phyloP scores from a whole-genome alignment of 2,797 vertebrate species.

The Chlorospingus semifuscus region DNA sequence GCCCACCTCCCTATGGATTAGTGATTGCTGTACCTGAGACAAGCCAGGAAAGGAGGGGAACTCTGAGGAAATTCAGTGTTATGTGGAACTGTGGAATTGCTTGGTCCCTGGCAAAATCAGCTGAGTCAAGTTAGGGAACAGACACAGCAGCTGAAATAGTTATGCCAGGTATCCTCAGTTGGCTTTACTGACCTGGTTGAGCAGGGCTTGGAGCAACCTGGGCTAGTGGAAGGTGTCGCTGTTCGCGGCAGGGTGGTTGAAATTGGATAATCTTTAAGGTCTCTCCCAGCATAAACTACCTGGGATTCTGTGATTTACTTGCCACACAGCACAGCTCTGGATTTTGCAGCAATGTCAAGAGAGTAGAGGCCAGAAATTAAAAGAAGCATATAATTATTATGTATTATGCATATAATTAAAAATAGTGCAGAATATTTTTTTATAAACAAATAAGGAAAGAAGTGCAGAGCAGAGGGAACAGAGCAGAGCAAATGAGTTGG shows the following conservation, averaged over 20 bases:
- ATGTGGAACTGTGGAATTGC: background rate
- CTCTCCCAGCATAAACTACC: background rate
- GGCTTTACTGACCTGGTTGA: background rate
- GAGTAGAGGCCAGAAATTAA: background rate
- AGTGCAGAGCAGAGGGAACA: background rate
- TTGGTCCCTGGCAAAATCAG: background rate
- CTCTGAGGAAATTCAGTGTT: background rate
- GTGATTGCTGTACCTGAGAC: background rate
- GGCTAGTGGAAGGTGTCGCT: background rate
- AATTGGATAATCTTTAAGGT: background rate
- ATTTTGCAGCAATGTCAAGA: background rate
- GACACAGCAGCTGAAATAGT: background rate
- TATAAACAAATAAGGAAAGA: background rate
- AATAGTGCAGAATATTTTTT: background rate
- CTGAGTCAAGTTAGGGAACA: background rate
- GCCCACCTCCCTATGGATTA: accelerated
- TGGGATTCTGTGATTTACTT: background rate
- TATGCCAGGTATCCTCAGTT: background rate
- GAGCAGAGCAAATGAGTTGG: background rate
- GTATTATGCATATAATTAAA: background rate
- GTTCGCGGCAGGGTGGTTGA: background rate
- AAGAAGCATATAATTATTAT: background rate
- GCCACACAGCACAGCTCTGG: background rate
- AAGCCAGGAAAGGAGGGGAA: background rate
- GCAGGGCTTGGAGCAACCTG: background rate